Conservation (phyloP, 2,113 vertebrate species). For the Corythoichthys intestinalis region DNA sequence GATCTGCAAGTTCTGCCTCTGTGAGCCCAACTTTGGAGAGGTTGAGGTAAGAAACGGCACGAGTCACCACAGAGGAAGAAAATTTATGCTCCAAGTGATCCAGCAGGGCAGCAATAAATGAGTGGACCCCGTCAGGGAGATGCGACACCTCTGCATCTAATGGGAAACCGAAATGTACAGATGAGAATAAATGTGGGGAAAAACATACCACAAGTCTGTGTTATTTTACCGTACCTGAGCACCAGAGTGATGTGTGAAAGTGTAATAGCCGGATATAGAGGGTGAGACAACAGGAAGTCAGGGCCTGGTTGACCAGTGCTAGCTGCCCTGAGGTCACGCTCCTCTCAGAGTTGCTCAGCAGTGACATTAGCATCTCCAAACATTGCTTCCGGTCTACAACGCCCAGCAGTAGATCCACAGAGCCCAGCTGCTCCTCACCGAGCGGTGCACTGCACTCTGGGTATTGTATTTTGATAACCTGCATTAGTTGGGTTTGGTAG, state of each 20-base stretch:
- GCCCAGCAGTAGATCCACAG: constrained; percentile 47
- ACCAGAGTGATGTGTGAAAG: constrained; percentile 48
- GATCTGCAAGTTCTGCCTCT: constrained; percentile 68
- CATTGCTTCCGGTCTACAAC: constrained; percentile 58
- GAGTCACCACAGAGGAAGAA: constrained; percentile 51
- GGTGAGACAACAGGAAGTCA: constrained; percentile 61
- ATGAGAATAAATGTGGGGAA: background rate
- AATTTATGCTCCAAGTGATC: constrained; percentile 69
- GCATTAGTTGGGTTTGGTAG: constrained; percentile 33
- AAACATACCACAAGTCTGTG: background rate
- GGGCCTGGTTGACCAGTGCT: constrained; percentile 68
- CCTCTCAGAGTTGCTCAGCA: constrained; percentile 61
- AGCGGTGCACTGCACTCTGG: constrained; percentile 20
- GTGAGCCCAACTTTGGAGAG: constrained; percentile 69
- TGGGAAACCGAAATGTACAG: background rate
- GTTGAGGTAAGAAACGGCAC: constrained; percentile 64
- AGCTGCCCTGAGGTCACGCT: constrained; percentile 79
- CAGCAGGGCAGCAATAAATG: constrained; percentile 63
- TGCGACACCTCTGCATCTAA: constrained; percentile 68
- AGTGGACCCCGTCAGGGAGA: constrained; percentile 61
- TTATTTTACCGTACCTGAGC: constrained; percentile 52
- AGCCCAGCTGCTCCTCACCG: constrained; percentile 31
- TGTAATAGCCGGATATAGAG: constrained; percentile 64
- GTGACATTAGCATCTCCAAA: constrained; percentile 55
- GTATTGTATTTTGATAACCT: constrained; percentile 40